Percentiles rank a stretch among this genome's conserved stretches.
phyloP scores from a whole-genome alignment of 2,113 vertebrate species.

The Rhipidura dahli region DNA sequence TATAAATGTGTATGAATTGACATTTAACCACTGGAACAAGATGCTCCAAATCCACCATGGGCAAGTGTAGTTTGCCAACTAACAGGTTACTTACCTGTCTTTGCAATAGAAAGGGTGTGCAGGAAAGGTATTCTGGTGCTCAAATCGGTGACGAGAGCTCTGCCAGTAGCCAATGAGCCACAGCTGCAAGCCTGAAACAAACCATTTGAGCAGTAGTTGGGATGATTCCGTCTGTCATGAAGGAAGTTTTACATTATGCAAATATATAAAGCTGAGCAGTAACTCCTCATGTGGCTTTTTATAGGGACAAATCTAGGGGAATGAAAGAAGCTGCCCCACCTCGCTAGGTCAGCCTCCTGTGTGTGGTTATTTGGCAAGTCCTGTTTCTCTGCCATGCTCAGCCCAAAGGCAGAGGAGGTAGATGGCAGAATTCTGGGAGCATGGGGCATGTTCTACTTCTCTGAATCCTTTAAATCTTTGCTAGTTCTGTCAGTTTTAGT shows the following conservation, averaged over 20 bases:
- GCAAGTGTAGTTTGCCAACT: neutral
- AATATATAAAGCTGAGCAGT: neutral
- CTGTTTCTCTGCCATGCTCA: neutral
- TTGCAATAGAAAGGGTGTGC: neutral
- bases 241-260: neutral
- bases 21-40: neutral
- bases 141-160: neutral
- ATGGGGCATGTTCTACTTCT: neutral
- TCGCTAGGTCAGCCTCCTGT: fast-evolving
- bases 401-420: neutral
- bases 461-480: neutral
- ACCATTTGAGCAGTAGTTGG: neutral
- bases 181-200: constrained; percentile 37
- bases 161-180: constrained; percentile 9
- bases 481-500: neutral
- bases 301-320: neutral
- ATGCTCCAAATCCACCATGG: neutral
- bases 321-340: neutral
- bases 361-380: fast-evolving
- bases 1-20: neutral
- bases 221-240: neutral
- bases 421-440: neutral
- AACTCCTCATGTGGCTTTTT: neutral
- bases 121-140: neutral
- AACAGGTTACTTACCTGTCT: neutral